Base-by-base conservation (phyloP, 1,140 invertebrate genomes). In the Papilio polyxenes region DNA sequence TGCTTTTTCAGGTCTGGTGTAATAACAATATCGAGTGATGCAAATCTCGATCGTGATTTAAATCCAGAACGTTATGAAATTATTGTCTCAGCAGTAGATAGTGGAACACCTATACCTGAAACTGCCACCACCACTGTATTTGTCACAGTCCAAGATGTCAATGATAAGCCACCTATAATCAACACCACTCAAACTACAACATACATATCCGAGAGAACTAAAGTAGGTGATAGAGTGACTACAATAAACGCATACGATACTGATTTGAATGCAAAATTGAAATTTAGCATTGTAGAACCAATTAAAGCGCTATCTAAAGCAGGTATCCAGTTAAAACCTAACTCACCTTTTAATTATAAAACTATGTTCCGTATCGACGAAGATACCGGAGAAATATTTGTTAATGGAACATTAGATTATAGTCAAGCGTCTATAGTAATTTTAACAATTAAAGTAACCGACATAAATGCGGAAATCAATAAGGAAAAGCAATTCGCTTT, bases 101-200 rank as follows among this genome's bases (percentile, higher is more conserved):
- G 96, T 40, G 97, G 97, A 1, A 93, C 93, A n/a, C 97, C 97
- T 0, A 95, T 97, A n/a, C 95, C 95, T 59, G 97, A 97, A 94
- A 97, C 97, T 0, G 97, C 97, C 0, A 97, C 97, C 0, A 96
- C 97, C 0, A 97, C 96, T 3, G 96, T 98, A 0, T 96, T 96
- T 59, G 96, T 98, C 2, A 96, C 96, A 44, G 96, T 98, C 15
- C 91, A 96, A 83, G 97, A 98, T 89, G 97, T 98, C 0, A 98
- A 98, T 84, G 97, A 98, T 88, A 97, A 98, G 87, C 95, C 96
- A 15, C 98, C 98, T 0, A 95, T 92, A 82, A 98, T 98, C 82
- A 95, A 96, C 84, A 95, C 96, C 40, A 95, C 95, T 1, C 95
- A 96, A 10, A 94, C 96, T 65, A 91, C 92, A 0, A 93, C 92